phyloP scores from a whole-genome alignment of 1,140 invertebrate species.

The Dendrolimus kikuchii region DNA sequence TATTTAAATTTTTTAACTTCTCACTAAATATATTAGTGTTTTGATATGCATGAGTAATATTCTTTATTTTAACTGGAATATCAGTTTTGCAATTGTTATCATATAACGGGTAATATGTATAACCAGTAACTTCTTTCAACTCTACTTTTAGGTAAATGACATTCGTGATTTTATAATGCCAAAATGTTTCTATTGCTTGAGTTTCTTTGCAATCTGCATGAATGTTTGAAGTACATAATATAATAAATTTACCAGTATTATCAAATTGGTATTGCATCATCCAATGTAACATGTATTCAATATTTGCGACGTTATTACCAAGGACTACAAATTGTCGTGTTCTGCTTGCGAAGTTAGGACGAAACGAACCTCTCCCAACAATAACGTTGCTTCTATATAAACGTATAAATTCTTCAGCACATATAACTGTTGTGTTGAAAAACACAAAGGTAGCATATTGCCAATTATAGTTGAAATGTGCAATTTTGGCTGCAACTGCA shows the following conservation, averaged over 20 bases:
- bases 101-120: slow-evolving; percentile 27
- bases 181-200: slow-evolving; percentile 29
- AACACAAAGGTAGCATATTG: slow-evolving; percentile 15
- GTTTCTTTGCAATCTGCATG: slow-evolving; percentile 26
- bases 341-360: neutral
- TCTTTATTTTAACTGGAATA: slow-evolving; percentile 5
- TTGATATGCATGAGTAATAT: slow-evolving; percentile 4
- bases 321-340: neutral
- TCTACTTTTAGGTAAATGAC: slow-evolving; percentile 32
- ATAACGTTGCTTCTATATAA: neutral
- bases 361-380: neutral
- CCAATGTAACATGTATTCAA: neutral
- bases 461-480: slow-evolving; percentile 24
- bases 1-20: slow-evolving; percentile 41
- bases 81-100: slow-evolving; percentile 22
- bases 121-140: slow-evolving; percentile 13
- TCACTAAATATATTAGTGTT: no score
- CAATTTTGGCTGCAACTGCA: slow-evolving; percentile 18
- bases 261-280: slow-evolving; percentile 9
- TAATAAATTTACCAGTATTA: slow-evolving; percentile 37
- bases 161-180: slow-evolving; percentile 42
- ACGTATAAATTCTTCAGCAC: neutral
- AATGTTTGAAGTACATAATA: slow-evolving; percentile 35
- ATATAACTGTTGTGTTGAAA: slow-evolving; percentile 8
- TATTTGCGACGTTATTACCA: neutral